phyloP scores from a whole-genome alignment of 2,797 vertebrate species.

The Molossus molossus region DNA sequence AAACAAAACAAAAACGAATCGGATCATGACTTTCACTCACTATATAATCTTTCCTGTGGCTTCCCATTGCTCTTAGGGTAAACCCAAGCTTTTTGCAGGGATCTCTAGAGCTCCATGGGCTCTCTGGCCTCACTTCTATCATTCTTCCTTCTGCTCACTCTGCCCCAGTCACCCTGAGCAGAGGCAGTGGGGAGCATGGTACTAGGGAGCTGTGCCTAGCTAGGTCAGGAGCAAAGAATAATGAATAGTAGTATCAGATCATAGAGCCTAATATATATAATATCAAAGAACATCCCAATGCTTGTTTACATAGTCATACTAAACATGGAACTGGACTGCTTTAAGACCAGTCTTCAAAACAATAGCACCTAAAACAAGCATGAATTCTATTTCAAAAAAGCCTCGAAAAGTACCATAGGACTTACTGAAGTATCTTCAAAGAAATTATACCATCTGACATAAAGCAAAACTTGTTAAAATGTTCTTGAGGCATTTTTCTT shows the following conservation, averaged over 20 bases:
- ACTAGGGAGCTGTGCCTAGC: neutral
- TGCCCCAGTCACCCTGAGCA: neutral
- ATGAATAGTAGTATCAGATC: neutral
- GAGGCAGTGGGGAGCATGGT: neutral
- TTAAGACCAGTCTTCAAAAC: neutral
- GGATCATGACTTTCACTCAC: neutral
- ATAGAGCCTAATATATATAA: neutral
- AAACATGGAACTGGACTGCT: neutral
- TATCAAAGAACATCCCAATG: neutral
- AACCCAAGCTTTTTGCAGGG: neutral
- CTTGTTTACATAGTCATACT: neutral
- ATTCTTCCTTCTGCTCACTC: neutral
- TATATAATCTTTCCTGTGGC: neutral
- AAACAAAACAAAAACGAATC: no score
- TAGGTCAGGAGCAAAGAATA: neutral
- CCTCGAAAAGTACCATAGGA: neutral
- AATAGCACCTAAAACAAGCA: neutral
- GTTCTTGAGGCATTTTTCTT: neutral
- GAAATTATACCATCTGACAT: neutral
- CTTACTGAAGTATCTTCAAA: neutral
- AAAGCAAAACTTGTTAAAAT: neutral
- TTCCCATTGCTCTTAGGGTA: neutral
- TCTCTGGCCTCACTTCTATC: neutral
- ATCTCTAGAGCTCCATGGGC: no score
- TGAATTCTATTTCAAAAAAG: neutral